Evolutionary conservation across 2,797 vertebrate species (phyloP).

Genomic region (Chelmon rostratus): DNA sequence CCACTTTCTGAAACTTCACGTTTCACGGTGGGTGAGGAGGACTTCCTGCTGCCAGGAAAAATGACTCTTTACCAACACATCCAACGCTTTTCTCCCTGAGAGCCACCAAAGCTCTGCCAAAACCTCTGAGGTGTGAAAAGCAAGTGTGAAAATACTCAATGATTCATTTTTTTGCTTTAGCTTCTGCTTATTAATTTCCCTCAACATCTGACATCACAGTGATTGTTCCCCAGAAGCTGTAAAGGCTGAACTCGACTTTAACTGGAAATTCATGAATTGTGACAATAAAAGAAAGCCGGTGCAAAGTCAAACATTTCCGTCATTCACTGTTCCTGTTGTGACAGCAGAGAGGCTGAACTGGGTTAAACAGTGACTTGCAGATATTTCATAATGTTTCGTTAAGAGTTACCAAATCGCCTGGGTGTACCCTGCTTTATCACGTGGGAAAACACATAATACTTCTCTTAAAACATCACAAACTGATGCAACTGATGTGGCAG

Average conservation of each 20-base stretch:
- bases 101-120: background rate
- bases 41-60: background rate
- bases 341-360: background rate
- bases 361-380: constrained; percentile 15
- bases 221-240: background rate
- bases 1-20: background rate
- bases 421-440: constrained; percentile 7
- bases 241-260: background rate
- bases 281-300: background rate
- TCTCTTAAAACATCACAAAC: constrained; percentile 26
- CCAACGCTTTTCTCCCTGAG: background rate
- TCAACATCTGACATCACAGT: background rate
- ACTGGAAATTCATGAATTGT: background rate
- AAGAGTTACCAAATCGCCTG: constrained; percentile 29
- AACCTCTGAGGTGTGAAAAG: background rate
- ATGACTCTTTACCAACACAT: background rate
- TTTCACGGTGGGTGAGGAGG: background rate
- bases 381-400: constrained; percentile 35
- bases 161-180: background rate
- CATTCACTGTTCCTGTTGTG: background rate
- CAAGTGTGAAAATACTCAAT: background rate
- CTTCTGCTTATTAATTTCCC: background rate
- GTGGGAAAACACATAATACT: constrained; percentile 20
- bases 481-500: constrained; percentile 21
- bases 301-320: background rate